Conservation (phyloP, 2,888 invertebrate species). For the Pomacea canaliculata region DNA sequence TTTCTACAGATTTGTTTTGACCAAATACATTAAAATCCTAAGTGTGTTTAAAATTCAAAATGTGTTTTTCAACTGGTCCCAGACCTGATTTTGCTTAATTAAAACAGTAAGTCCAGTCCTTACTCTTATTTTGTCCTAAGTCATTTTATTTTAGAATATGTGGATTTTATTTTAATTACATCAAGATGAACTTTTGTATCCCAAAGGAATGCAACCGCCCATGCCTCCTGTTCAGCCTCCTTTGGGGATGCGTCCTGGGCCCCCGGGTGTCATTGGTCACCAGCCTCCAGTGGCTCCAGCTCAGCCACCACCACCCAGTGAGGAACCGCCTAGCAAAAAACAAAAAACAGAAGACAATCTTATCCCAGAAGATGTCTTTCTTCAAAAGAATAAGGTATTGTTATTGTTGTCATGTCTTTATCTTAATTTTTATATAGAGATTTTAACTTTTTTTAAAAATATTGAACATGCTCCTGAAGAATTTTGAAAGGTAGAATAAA, state of each 20-base stretch:
- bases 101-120: too few species aligned
- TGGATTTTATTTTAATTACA: too few species aligned
- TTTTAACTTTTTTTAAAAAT: neutral
- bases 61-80: too few species aligned
- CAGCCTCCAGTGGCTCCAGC: constrained; percentile 35
- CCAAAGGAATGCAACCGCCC: constrained; percentile 14
- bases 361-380: constrained; percentile 87
- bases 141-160: too few species aligned
- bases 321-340: constrained; percentile 90
- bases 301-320: constrained; percentile 71
- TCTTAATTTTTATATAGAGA: neutral
- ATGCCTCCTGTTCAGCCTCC: constrained; percentile 45
- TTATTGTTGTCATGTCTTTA: neutral
- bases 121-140: too few species aligned
- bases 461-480: too few species aligned
- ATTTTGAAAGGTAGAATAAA: too few species aligned
- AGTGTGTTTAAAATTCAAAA: too few species aligned
- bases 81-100: too few species aligned
- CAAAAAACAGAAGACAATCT: constrained; percentile 92
- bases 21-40: too few species aligned
- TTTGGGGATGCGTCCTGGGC: constrained; percentile 33
- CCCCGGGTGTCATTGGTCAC: constrained; percentile 27
- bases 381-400: constrained; percentile 58
- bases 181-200: too few species aligned
- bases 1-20: too few species aligned